These are phyloP conservation scores for Bambusicola thoracicus DNA, from an alignment of 2,113 vertebrate genomes.

Conservation along the genomic window DNA sequence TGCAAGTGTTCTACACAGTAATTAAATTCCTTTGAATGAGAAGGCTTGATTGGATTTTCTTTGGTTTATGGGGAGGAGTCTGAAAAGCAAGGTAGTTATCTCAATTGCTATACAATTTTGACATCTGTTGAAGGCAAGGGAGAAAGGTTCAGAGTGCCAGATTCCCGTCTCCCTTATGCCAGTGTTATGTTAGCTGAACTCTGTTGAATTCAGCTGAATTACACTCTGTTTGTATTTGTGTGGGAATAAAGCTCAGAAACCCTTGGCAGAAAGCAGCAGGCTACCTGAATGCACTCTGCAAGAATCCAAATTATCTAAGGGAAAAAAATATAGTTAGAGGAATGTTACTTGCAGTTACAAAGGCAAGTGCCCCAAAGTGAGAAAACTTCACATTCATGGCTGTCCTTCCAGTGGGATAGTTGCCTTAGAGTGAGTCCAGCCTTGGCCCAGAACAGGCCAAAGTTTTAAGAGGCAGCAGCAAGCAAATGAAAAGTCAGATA, in stretches of 20 bases:
- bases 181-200: not conserved
- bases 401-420: not conserved
- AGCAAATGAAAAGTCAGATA: not conserved
- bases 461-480: not conserved
- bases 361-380: not conserved
- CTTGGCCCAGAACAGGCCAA: not conserved
- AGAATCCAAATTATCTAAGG: not conserved
- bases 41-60: conserved; percentile 51
- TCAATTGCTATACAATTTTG: conserved; percentile 36
- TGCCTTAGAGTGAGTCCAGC: not conserved
- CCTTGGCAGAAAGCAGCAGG: conserved; percentile 17
- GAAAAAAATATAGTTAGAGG: not conserved
- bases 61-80: conserved; percentile 48
- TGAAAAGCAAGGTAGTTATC: conserved; percentile 49
- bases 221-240: not conserved
- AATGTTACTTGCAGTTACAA: not conserved
- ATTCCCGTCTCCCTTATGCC: conserved; percentile 2
- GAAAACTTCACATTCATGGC: not conserved
- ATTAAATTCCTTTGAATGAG: conserved; percentile 53
- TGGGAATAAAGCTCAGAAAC: conserved; percentile 28
- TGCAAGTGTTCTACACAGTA: conserved; percentile 65
- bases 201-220: not conserved
- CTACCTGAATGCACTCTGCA: not conserved
- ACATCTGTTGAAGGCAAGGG: conserved; percentile 29
- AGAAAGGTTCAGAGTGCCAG: conserved; percentile 12